A percentile compares a stretch with the other conserved stretches of the same genome.
These are phyloP conservation scores for Conus betulinus DNA, from an alignment of 1,140 invertebrate genomes.

Conservation along the genomic window DNA sequence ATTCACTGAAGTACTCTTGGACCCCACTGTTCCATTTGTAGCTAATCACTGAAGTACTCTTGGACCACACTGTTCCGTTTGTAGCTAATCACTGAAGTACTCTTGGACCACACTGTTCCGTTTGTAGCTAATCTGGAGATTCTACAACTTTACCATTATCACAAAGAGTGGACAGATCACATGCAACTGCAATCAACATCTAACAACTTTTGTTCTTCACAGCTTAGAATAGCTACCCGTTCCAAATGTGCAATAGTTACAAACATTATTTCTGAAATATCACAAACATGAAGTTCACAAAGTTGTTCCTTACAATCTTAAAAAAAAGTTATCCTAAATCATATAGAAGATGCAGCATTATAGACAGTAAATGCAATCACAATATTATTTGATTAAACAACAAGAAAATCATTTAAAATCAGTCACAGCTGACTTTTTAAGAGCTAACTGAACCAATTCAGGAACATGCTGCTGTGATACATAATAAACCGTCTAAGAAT, in stretches of 20 bases:
- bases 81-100: background rate
- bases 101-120: background rate
- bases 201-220: background rate
- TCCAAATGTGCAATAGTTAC: background rate
- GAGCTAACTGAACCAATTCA: background rate
- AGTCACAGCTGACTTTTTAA: background rate
- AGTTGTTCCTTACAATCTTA: background rate
- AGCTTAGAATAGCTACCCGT: background rate
- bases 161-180: background rate
- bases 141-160: background rate
- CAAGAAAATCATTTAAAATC: background rate
- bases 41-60: background rate
- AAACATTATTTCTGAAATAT: conserved; percentile 2
- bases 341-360: background rate
- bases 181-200: background rate
- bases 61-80: background rate
- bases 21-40: background rate
- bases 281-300: background rate
- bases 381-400: background rate
- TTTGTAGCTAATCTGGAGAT: background rate
- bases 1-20: background rate
- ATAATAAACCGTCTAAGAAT: background rate
- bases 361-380: conserved; percentile 1
- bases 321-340: background rate
- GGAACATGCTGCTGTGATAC: conserved; percentile 1